A percentile compares a stretch with the other conserved stretches of the same genome.
phyloP scores from a whole-genome alignment of 2,888 invertebrate genomes.

The Monochamus alternatus region DNA sequence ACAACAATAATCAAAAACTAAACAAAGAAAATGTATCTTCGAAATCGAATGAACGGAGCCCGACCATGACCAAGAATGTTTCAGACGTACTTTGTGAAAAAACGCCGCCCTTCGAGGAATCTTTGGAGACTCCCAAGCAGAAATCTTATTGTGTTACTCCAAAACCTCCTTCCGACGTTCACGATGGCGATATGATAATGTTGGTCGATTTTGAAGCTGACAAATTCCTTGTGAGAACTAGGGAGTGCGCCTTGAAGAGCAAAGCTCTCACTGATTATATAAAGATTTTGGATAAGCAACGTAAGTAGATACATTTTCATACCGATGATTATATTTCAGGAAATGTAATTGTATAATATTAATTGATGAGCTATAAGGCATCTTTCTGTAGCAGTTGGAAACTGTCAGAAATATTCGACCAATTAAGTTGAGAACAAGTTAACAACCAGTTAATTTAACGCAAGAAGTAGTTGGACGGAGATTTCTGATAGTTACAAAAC shows the following conservation, averaged over 20 bases:
- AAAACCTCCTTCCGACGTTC: constrained; percentile 39
- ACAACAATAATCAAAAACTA: not conserved
- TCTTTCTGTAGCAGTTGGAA: too few relatives aligned
- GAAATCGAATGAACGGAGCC: not conserved
- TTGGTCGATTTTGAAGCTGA: constrained; percentile 49
- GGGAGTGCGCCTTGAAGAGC: constrained; percentile 52
- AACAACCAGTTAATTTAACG: too few relatives aligned
- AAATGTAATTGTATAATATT: too few relatives aligned
- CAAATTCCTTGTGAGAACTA: constrained; percentile 59
- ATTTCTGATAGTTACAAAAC: too few relatives aligned
- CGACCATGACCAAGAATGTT: not conserved
- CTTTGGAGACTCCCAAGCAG: not conserved
- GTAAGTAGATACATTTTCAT: constrained; percentile 36
- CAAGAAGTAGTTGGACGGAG: too few relatives aligned
- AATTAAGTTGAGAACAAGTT: too few relatives aligned
- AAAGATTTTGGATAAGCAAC: constrained; percentile 43
- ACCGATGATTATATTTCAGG: too few relatives aligned
- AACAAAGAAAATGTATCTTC: not conserved
- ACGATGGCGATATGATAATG: constrained; percentile 55
- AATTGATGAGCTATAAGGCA: too few relatives aligned
- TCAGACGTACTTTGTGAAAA: not conserved
- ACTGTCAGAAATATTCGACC: too few relatives aligned
- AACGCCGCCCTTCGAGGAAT: not conserved
- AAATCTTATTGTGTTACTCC: constrained; percentile 45
- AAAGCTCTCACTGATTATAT: constrained; percentile 54